phyloP scores from a whole-genome alignment of 2,113 vertebrate genomes.

The Columbina picui region DNA sequence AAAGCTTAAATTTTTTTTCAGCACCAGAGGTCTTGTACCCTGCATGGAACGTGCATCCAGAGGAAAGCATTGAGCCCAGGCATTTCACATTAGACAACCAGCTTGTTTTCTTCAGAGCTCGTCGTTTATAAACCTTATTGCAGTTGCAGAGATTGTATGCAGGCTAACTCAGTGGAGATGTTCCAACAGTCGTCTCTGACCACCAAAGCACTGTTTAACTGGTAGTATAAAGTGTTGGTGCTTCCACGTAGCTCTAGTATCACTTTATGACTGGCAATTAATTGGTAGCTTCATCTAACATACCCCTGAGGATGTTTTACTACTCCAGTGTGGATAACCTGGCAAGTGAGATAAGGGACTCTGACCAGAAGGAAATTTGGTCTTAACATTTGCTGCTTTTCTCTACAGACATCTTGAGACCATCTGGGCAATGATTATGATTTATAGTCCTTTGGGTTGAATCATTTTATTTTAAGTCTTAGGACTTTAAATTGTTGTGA shows the following conservation, averaged over 20 bases:
- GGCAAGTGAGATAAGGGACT: neutral
- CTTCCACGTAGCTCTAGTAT: neutral
- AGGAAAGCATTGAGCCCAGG: neutral
- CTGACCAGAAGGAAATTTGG: neutral
- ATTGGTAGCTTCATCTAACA: neutral
- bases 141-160: neutral
- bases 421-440: neutral
- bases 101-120: neutral
- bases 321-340: neutral
- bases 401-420: neutral
- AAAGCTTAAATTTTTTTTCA: neutral
- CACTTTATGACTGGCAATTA: neutral
- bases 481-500: neutral
- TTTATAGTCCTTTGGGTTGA: neutral
- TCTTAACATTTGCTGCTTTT: neutral
- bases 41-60: fast-evolving
- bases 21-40: neutral
- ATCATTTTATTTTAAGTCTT: neutral
- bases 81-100: neutral
- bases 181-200: neutral
- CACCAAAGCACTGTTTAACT: neutral
- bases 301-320: neutral
- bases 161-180: neutral
- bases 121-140: neutral
- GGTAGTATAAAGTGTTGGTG: neutral